Percentiles rank a stretch among this genome's conserved stretches.
Evolutionary conservation across 23 tunicate genomes (phyloP).

Genomic region (Ascidia mentula): DNA sequence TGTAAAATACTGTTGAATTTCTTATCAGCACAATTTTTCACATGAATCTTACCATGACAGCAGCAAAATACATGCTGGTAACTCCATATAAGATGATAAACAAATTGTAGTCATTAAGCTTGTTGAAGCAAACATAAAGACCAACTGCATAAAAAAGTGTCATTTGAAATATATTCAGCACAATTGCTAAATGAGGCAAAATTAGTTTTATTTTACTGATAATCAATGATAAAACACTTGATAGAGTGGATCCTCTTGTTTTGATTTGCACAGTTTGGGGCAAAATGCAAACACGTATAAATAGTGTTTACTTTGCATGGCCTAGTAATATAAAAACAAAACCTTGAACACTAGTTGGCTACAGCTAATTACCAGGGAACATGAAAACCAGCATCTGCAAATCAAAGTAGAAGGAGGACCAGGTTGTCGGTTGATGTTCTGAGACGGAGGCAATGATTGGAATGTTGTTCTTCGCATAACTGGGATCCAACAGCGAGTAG

Average conservation of each 20-base stretch:
- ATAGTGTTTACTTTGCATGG: too few relatives aligned
- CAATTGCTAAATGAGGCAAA: too few relatives aligned
- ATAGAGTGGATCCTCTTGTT: too few relatives aligned
- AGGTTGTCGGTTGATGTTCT: slow-evolving; percentile 99
- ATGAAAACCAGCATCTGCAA: slow-evolving; percentile 75
- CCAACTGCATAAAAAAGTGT: slow-evolving; percentile 66
- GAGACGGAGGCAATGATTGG: slow-evolving; percentile 99
- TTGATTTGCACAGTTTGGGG: too few relatives aligned
- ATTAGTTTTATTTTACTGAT: too few relatives aligned
- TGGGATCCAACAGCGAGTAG: slow-evolving; percentile 98
- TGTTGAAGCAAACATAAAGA: slow-evolving; percentile 90
- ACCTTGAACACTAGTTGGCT: too few relatives aligned
- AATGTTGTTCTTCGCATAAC: slow-evolving; percentile 92
- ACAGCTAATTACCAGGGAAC: slow-evolving; percentile 68
- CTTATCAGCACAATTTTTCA: not conserved
- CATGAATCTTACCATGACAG: slow-evolving; percentile 92
- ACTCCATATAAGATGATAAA: slow-evolving; percentile 94
- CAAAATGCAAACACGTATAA: too few relatives aligned
- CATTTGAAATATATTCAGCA: too few relatives aligned
- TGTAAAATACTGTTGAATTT: not conserved
- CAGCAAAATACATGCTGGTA: slow-evolving; percentile 93
- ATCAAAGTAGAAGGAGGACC: slow-evolving; percentile 85
- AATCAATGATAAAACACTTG: too few relatives aligned
- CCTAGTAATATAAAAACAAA: too few relatives aligned
- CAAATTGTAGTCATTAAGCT: slow-evolving; percentile 73